Conservation (phyloP, 53 echinoderm and acorn worm genomes). For the Echinarachnius parma region DNA sequence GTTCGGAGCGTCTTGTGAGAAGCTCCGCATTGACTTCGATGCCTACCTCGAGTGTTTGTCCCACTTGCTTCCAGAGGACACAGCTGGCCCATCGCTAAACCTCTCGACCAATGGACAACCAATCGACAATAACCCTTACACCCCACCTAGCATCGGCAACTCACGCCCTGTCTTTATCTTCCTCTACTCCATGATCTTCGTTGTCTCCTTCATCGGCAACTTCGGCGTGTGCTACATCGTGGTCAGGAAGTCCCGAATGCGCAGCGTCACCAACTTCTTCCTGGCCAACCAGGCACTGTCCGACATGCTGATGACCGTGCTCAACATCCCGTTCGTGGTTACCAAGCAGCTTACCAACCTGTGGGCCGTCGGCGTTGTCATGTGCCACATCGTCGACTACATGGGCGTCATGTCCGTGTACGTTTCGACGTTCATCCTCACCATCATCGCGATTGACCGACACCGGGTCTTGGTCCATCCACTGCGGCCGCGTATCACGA, state of each 20-base stretch:
- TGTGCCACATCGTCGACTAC: slow-evolving; percentile 86
- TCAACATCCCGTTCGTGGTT: slow-evolving; percentile 87
- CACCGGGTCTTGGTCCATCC: slow-evolving; percentile 91
- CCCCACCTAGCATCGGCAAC: not conserved
- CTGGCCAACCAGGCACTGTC: slow-evolving; percentile 88
- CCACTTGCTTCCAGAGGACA: not conserved
- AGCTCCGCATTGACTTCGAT: not conserved
- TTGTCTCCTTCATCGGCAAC: slow-evolving; percentile 80
- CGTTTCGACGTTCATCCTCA: slow-evolving; percentile 90
- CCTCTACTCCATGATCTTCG: slow-evolving; percentile 61
- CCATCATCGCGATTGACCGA: slow-evolving; percentile 89
- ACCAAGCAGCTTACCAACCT: slow-evolving; percentile 54
- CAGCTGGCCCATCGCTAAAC: not conserved
- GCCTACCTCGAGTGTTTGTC: slow-evolving; percentile 15
- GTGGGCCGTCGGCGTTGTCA: slow-evolving; percentile 77
- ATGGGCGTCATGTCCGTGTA: slow-evolving; percentile 81
- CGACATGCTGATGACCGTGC: slow-evolving; percentile 78
- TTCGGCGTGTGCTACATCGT: slow-evolving; percentile 83
- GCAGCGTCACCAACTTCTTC: slow-evolving; percentile 92
- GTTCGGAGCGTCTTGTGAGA: slow-evolving; percentile 2
- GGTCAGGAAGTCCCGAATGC: slow-evolving; percentile 73
- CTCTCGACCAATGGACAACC: not conserved
- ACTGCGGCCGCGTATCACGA: slow-evolving; percentile 78
- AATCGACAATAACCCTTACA: not conserved
- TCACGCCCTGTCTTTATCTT: slow-evolving; percentile 62